Evolutionary conservation across 2,113 vertebrate species (phyloP).

Genomic region (Hyaena hyaena): DNA sequence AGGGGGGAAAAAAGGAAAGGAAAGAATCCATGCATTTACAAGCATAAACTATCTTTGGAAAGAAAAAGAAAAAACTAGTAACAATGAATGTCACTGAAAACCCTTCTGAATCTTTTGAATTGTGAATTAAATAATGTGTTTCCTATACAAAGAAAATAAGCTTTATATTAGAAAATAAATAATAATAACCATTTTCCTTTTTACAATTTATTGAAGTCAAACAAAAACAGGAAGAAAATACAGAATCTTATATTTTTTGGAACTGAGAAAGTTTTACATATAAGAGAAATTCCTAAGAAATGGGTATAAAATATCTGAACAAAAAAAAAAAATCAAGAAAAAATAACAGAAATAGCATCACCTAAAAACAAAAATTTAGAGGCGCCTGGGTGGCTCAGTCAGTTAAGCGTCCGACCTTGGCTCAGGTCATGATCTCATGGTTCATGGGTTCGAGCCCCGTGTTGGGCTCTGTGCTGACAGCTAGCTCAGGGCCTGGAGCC

Average conservation of each 20-base stretch:
- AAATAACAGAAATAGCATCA: not conserved
- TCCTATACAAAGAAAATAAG: not conserved
- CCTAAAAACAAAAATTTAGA: not conserved
- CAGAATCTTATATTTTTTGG: not conserved
- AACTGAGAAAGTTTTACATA: not conserved
- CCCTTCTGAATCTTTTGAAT: not conserved
- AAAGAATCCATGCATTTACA: not conserved
- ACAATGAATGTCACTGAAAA: not conserved
- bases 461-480: no score
- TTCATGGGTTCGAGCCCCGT: no score
- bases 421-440: no score
- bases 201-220: slow-evolving; percentile 39
- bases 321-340: not conserved
- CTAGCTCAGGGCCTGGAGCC: no score
- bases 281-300: not conserved
- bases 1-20: no score
- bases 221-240: not conserved
- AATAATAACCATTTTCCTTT: slow-evolving; percentile 25
- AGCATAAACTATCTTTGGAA: not conserved
- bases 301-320: not conserved
- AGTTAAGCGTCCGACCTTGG: no score
- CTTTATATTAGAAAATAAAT: not conserved
- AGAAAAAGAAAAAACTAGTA: not conserved
- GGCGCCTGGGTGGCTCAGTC: no score
- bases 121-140: not conserved